Evolutionary conservation across 1,140 invertebrate species (phyloP).

Genomic region (Littorina saxatilis): DNA sequence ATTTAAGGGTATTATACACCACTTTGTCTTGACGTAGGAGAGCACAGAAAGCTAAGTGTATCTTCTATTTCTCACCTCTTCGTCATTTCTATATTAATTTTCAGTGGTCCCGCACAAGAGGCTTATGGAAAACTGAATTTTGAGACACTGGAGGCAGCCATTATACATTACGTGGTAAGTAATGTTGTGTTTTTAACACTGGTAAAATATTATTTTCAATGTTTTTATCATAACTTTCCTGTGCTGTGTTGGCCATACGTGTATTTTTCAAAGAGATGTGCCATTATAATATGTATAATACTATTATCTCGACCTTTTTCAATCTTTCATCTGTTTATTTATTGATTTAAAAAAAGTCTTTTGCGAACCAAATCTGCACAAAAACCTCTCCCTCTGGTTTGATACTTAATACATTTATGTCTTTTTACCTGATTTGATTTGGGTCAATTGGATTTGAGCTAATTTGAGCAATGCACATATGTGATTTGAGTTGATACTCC

Average conservation of each 20-base stretch:
- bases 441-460: too few species aligned
- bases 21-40: too few species aligned
- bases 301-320: not conserved
- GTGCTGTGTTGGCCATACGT: not conserved
- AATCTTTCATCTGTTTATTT: not conserved
- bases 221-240: not conserved
- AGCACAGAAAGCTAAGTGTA: too few species aligned
- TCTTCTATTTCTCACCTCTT: too few species aligned
- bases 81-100: too few species aligned
- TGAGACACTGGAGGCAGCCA: constrained; percentile 40
- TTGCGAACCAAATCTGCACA: not conserved
- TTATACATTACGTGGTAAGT: constrained; percentile 59
- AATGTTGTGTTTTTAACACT: not conserved
- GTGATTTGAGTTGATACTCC: too few species aligned
- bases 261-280: not conserved
- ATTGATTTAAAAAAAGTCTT: not conserved
- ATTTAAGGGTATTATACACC: too few species aligned
- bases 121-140: constrained; percentile 53
- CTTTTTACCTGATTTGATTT: too few species aligned
- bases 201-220: not conserved
- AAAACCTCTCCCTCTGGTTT: too few species aligned
- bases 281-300: not conserved
- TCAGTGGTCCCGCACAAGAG: constrained; percentile 46
- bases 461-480: too few species aligned
- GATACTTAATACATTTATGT: too few species aligned